Evolutionary conservation across 1,140 invertebrate species (phyloP).

Genomic region (Oscheius sp.): DNA sequence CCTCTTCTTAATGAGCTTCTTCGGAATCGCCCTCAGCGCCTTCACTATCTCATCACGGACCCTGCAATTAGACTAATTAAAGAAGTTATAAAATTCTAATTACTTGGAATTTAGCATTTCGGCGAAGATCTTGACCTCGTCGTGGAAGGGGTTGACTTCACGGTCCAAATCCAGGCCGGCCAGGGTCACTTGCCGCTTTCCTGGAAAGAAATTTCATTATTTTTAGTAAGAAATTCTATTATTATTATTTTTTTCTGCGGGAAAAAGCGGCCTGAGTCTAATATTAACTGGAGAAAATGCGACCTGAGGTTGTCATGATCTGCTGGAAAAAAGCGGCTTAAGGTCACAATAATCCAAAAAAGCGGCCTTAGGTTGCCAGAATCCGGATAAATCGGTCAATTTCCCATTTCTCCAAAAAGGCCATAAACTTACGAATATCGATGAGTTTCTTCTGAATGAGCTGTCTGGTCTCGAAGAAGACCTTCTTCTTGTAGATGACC

Average conservation of each 20-base stretch:
- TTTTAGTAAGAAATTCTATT: neutral
- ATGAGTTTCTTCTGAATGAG: slow-evolving; percentile 23
- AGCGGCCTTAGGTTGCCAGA: neutral
- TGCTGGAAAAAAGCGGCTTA: neutral
- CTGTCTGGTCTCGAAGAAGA: slow-evolving; percentile 24
- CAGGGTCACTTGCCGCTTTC: slow-evolving; percentile 2
- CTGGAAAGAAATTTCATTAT: slow-evolving; percentile 1
- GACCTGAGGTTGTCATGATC: too few relatives aligned
- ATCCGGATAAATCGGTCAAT: neutral
- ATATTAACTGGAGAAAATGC: too few relatives aligned
- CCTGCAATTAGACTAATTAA: neutral
- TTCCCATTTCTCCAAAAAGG: neutral
- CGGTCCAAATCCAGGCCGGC: slow-evolving; percentile 12
- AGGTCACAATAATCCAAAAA: neutral
- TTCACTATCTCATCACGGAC: slow-evolving; percentile 33
- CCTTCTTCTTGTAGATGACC: slow-evolving; percentile 33
- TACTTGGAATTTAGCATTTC: slow-evolving; percentile 6
- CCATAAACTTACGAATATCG: slow-evolving; percentile 13
- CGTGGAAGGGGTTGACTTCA: slow-evolving; percentile 21
- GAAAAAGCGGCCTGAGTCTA: too few relatives aligned
- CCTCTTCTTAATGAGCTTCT: slow-evolving; percentile 28
- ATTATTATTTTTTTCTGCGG: too few relatives aligned
- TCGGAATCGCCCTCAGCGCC: slow-evolving; percentile 31
- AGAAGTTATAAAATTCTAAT: neutral
- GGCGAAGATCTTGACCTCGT: slow-evolving; percentile 17